phyloP scores from a whole-genome alignment of 2,888 invertebrate species.

The Ophonus ardosiacus region DNA sequence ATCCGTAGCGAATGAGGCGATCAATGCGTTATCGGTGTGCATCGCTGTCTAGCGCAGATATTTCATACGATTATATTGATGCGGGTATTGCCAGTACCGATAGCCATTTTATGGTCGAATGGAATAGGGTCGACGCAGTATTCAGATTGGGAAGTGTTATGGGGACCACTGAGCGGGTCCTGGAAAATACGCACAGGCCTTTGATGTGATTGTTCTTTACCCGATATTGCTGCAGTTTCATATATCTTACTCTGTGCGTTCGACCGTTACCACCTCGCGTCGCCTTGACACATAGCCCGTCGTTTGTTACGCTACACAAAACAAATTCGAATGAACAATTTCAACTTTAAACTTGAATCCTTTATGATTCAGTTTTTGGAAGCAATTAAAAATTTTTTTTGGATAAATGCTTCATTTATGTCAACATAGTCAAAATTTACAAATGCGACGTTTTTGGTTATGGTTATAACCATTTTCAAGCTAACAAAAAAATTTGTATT shows the following conservation, averaged over 20 bases:
- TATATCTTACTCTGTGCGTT: constrained; percentile 33
- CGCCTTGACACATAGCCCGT: not conserved
- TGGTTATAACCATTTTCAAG: no score
- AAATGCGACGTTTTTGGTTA: no score
- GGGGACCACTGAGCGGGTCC: constrained; percentile 16
- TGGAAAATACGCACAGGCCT: constrained; percentile 13
- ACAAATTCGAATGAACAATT: not conserved
- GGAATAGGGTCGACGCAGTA: constrained; percentile 50
- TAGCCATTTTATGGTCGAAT: constrained; percentile 57
- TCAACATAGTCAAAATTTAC: no score
- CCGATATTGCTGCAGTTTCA: constrained; percentile 41
- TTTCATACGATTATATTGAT: constrained; percentile 61
- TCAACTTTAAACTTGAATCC: not conserved
- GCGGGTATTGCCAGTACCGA: constrained; percentile 42
- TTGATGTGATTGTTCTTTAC: constrained; percentile 23
- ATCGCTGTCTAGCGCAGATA: constrained; percentile 50
- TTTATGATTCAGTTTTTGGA: no score
- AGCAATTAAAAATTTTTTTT: no score
- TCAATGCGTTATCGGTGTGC: constrained; percentile 57
- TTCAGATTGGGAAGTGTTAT: constrained; percentile 53
- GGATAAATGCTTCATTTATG: no score
- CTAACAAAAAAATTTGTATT: no score
- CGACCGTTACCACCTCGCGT: constrained; percentile 5
- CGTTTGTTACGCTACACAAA: not conserved
- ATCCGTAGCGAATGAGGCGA: constrained; percentile 15